Evolutionary conservation across 1,140 invertebrate species (phyloP), one percentile per base, ranked within the genome.

Genomic region (Arctopsyche grandis): DNA sequence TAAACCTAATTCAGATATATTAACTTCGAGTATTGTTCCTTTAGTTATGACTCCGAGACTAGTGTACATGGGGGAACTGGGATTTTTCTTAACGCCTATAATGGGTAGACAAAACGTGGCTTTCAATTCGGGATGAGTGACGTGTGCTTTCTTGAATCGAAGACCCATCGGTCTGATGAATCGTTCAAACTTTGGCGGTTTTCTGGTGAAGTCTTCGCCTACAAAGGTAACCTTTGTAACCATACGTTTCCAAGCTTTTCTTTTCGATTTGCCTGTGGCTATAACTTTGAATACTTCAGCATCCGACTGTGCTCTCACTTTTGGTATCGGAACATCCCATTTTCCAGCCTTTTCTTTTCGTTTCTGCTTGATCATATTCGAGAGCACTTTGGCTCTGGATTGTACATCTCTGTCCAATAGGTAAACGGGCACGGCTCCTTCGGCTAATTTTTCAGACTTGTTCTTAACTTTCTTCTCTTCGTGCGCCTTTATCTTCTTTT

Each of bases 301-400:
- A 85, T 99, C 98, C n/a, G 96, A 96, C 83, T 99, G 97, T 0
- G 97, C 97, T 85, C 93, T 92, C 0, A 99, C 98, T 93, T 99
- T 99, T 0, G 99, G 98, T 84, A 99, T 94, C 0, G 99, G 99
- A 0, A 99, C 99, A 84, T 99, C 96, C 98, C 98, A 99, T 91
- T 99, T 99, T 0, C 98, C 99, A 77, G 97, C 98, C 85, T 99
- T 99, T 88, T 99, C 98, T 88, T 99, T 99, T 0, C 99, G 91
- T 88, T 99, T 99, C 87, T 99, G 98, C 89, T 99, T 99, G 77
- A 99, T 98, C 94, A 99, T 99, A 85, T 99, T 99, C 0, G 98
- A 99, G 0, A 99, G 88, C 19, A 99, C 94, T 89, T 99, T 99
- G 3, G 98, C 97, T 69, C 94, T 90, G 3, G 93, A 94, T 83